These are phyloP conservation scores for Pempheris klunzingeri DNA, from an alignment of 2,797 vertebrate species.

Conservation along the genomic window DNA sequence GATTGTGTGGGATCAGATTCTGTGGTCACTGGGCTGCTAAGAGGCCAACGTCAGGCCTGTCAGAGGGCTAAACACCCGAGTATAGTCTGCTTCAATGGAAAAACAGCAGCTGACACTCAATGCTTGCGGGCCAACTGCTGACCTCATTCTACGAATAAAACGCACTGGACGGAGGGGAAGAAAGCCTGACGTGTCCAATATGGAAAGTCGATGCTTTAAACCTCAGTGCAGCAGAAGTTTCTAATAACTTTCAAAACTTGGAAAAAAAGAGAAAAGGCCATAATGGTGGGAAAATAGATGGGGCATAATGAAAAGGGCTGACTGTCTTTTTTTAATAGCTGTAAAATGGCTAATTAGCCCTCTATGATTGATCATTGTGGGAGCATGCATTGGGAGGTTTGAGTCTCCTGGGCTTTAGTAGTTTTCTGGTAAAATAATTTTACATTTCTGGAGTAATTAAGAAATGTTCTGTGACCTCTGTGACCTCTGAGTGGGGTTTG, in stretches of 20 bases:
- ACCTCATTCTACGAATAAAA: conserved; percentile 74
- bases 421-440: conserved; percentile 79
- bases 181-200: conserved; percentile 27
- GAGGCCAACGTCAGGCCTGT: conserved; percentile 73
- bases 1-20: conserved; percentile 76
- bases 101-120: conserved; percentile 83
- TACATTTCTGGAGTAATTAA: conserved; percentile 75
- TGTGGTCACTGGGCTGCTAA: conserved; percentile 73
- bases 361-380: conserved; percentile 74
- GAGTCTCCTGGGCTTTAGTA: conserved; percentile 71
- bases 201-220: conserved; percentile 57
- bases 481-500: conserved; percentile 51
- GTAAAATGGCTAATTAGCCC: conserved; percentile 80
- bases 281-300: conserved; percentile 71
- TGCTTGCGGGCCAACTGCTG: conserved; percentile 70
- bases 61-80: conserved; percentile 75
- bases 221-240: conserved; percentile 55
- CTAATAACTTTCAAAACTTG: conserved; percentile 69
- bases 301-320: conserved; percentile 69
- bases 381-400: conserved; percentile 63
- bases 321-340: conserved; percentile 73
- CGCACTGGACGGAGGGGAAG: conserved; percentile 28
- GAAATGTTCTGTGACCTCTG: conserved; percentile 51
- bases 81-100: conserved; percentile 78
- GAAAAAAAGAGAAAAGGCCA: conserved; percentile 39